Conservation (phyloP, 2,113 vertebrate genomes). For the Chamaea fasciata region DNA sequence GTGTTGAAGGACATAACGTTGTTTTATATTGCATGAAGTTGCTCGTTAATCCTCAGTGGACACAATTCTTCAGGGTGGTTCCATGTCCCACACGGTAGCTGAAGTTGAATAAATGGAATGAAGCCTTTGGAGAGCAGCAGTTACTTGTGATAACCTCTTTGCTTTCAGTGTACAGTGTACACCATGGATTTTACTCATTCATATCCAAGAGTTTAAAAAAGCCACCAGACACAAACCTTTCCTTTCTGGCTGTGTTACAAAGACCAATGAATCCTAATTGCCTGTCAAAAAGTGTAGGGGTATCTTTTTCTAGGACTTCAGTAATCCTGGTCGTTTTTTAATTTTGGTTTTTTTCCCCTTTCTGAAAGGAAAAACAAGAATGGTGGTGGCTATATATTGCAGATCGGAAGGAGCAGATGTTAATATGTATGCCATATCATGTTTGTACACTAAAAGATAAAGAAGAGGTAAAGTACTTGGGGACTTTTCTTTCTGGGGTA, state of each 20-base stretch:
- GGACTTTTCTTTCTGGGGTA: background rate
- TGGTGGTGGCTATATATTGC: conserved; percentile 99
- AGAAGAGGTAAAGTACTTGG: conserved; percentile 85
- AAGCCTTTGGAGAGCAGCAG: background rate
- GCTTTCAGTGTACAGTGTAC: background rate
- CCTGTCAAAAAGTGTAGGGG: background rate
- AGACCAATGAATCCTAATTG: background rate
- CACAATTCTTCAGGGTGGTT: background rate
- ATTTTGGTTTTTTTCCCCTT: background rate
- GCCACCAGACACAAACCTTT: background rate
- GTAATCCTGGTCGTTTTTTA: background rate
- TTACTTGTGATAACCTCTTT: background rate
- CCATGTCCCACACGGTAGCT: background rate
- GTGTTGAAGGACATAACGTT: background rate
- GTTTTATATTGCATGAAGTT: background rate
- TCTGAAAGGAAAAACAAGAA: conserved; percentile 90
- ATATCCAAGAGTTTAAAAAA: background rate
- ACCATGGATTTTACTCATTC: background rate
- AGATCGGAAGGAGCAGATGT: conserved; percentile 90
- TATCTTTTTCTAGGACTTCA: background rate
- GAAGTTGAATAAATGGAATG: background rate
- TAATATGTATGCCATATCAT: conserved; percentile 96
- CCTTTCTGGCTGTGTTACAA: background rate
- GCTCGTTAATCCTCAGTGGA: background rate
- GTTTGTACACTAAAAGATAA: conserved; percentile 95